phyloP scores from a whole-genome alignment of 2,797 vertebrate species.

The Danio jaintianensis region DNA sequence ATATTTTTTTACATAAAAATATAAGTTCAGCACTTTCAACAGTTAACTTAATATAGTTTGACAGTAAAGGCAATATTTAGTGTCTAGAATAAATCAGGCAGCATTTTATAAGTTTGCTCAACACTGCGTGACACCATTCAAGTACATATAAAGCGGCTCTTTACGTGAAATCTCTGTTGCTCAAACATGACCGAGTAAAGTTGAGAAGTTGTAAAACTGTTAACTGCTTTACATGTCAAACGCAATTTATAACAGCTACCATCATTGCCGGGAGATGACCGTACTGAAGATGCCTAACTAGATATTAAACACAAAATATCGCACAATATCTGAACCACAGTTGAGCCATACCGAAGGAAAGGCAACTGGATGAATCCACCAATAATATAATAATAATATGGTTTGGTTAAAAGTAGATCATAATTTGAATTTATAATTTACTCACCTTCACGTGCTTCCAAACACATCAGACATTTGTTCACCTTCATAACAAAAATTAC shows the following conservation, averaged over 20 bases:
- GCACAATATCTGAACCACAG: conserved; percentile 24
- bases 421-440: too few species aligned
- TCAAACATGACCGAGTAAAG: background rate
- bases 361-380: conserved; percentile 9
- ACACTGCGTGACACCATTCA: conserved; percentile 22
- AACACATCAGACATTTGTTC: too few species aligned
- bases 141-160: conserved; percentile 16
- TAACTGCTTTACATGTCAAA: conserved; percentile 2
- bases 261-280: background rate
- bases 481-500: too few species aligned
- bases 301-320: background rate
- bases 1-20: background rate
- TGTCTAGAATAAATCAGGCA: conserved; percentile 26
- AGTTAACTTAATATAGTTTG: background rate
- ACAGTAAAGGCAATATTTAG: conserved; percentile 20
- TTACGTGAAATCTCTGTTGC: conserved; percentile 6
- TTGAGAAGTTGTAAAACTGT: background rate
- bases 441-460: too few species aligned
- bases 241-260: background rate
- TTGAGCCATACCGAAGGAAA: conserved; percentile 18
- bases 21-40: background rate
- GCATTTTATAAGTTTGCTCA: conserved; percentile 2
- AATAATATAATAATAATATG: background rate
- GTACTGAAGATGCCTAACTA: background rate
- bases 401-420: background rate